Conservation (phyloP, 2,797 vertebrate genomes). For the Channallabes apus region DNA sequence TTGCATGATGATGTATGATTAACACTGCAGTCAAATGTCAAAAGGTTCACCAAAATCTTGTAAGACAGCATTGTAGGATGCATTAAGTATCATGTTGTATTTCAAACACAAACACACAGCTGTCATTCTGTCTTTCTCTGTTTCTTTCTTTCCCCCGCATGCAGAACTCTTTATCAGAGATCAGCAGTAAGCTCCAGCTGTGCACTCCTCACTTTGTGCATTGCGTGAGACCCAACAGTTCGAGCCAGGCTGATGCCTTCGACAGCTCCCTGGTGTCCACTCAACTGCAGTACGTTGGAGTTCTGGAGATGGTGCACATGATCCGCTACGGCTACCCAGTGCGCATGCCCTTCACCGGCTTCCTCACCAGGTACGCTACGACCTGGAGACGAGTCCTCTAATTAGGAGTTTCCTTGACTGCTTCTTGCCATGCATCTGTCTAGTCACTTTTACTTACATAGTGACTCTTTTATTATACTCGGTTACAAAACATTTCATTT, state of each 20-base stretch:
- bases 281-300: conserved; percentile 89
- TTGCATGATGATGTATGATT: conserved; percentile 20
- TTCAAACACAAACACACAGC: conserved; percentile 26
- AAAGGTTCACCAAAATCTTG: conserved; percentile 40
- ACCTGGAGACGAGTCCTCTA: neutral
- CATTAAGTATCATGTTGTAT: neutral
- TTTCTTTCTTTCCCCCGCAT: conserved; percentile 23
- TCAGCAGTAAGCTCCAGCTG: conserved; percentile 83
- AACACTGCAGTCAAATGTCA: conserved; percentile 16
- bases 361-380: conserved; percentile 83
- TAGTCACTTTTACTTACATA: neutral
- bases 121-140: neutral
- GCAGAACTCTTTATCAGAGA: conserved; percentile 87
- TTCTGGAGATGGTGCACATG: conserved; percentile 91
- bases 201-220: conserved; percentile 85
- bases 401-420: neutral
- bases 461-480: neutral
- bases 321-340: conserved; percentile 90
- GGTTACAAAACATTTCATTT: neutral
- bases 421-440: too few relatives aligned
- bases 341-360: conserved; percentile 84
- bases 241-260: conserved; percentile 79
- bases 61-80: conserved; percentile 5
- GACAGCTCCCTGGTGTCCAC: conserved; percentile 89
- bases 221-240: conserved; percentile 87